phyloP scores from a whole-genome alignment of 2,113 vertebrate species.

The Aix galericulata region DNA sequence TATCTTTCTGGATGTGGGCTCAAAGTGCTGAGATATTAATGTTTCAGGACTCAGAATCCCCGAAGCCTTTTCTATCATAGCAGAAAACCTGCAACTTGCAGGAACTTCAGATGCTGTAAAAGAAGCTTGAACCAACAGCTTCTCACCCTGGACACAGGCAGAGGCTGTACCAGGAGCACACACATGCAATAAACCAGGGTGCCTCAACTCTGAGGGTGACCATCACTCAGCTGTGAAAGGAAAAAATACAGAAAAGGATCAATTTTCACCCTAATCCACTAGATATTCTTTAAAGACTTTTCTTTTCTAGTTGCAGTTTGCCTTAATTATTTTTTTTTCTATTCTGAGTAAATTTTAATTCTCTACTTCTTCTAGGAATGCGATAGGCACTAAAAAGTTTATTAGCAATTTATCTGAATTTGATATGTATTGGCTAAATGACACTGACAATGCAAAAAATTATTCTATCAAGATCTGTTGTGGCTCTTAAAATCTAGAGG shows the following conservation, averaged over 20 bases:
- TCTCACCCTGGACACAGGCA: neutral
- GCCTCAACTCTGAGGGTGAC: too few species aligned
- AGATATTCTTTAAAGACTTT: neutral
- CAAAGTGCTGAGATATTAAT: neutral
- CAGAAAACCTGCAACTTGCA: neutral
- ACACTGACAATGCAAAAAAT: neutral
- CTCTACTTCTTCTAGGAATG: neutral
- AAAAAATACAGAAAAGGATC: neutral
- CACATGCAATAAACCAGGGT: fast-evolving
- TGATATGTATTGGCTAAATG: neutral
- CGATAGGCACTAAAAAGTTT: neutral
- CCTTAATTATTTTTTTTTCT: neutral
- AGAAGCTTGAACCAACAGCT: neutral
- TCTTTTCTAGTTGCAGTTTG: neutral
- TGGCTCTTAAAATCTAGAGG: neutral
- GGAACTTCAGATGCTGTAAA: neutral
- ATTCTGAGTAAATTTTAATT: neutral
- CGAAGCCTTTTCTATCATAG: neutral
- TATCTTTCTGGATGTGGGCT: neutral
- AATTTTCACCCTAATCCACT: neutral
- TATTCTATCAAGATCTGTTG: neutral
- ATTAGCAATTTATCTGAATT: neutral
- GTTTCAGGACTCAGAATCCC: neutral
- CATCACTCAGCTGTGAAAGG: neutral
- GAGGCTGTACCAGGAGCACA: neutral